Conservation (phyloP, 2,113 vertebrate genomes). For the Grammomys surdaster region DNA sequence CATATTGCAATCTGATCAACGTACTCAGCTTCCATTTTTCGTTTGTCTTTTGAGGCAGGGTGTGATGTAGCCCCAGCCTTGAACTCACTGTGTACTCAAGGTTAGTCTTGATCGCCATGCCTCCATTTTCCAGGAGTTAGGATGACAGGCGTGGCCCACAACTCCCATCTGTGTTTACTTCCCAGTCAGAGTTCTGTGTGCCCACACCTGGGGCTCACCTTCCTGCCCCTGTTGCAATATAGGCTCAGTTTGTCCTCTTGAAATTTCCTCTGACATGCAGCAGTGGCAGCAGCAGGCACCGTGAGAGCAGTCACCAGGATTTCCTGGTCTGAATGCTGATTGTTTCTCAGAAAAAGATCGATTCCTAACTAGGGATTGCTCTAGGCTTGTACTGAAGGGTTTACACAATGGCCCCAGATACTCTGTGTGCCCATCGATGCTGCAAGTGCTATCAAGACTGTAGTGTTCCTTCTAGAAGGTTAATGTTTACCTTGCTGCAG, state of each 20-base stretch:
- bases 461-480: constrained; percentile 43
- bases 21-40: neutral
- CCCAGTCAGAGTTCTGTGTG: neutral
- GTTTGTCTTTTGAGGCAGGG: neutral
- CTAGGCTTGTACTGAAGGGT: neutral
- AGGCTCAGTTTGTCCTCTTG: neutral
- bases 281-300: no score
- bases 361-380: neutral
- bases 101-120: neutral
- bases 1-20: neutral
- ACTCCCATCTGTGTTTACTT: neutral
- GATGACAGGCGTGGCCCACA: neutral
- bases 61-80: neutral
- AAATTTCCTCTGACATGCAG: neutral
- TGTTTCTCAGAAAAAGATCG: neutral
- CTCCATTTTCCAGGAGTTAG: no score
- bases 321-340: neutral
- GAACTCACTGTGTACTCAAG: neutral
- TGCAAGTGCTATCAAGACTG: neutral
- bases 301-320: neutral
- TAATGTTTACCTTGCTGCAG: constrained; percentile 37
- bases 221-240: neutral
- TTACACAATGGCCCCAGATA: neutral
- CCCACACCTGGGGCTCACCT: neutral
- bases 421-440: neutral